Evolutionary conservation across 2,113 vertebrate genomes (phyloP).

Genomic region (Cisticola juncidis): DNA sequence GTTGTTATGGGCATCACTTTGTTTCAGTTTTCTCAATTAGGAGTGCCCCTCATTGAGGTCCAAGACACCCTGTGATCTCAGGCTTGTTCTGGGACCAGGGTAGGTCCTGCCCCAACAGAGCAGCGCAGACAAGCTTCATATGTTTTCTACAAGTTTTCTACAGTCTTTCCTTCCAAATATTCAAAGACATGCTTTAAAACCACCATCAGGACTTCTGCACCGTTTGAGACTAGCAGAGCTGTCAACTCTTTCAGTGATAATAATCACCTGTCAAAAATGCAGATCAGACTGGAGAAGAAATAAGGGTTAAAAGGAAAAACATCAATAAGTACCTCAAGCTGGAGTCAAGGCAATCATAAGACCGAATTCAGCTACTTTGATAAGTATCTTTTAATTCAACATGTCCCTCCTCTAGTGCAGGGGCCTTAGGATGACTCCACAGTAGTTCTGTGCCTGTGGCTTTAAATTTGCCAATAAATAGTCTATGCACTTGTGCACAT

Average conservation of each 20-base stretch:
- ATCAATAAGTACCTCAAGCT: background rate
- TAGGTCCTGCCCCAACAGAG: background rate
- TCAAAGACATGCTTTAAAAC: background rate
- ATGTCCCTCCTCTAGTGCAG: background rate
- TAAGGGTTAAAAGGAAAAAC: slow-evolving; percentile 19
- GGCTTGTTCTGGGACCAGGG: background rate
- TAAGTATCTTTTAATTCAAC: background rate
- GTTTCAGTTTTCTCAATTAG: background rate
- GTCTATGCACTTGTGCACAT: background rate
- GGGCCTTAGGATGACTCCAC: background rate
- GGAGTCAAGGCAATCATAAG: background rate
- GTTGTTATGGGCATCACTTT: fast-evolving
- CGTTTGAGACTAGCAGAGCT: background rate
- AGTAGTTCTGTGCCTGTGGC: background rate
- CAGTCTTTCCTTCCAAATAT: background rate
- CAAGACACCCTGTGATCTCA: background rate
- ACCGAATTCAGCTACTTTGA: background rate
- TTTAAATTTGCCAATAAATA: slow-evolving; percentile 29
- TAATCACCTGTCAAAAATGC: slow-evolving; percentile 22
- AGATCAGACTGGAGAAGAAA: background rate
- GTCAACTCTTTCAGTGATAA: background rate
- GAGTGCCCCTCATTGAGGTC: background rate
- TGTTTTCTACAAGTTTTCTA: background rate
- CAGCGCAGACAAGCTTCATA: background rate
- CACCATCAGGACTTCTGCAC: background rate